Percentiles rank a stretch among this genome's conserved stretches.
phyloP scores from a whole-genome alignment of 2,113 vertebrate species.

The Petromus typicus region DNA sequence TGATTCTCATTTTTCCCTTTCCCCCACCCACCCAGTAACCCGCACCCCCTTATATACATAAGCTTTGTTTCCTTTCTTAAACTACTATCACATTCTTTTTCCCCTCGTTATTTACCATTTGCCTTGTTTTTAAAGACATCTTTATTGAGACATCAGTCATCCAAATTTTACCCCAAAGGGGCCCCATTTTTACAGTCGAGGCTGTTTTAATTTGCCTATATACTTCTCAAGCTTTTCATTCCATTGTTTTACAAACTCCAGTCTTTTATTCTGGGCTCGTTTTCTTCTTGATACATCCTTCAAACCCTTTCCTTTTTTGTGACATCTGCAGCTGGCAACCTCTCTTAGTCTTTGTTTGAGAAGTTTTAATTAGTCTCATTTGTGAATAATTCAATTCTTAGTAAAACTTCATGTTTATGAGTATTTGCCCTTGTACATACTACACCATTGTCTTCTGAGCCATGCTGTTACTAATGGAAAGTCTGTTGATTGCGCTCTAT shows the following conservation, averaged over 20 bases:
- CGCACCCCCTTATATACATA: no score
- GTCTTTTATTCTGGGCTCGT: not conserved
- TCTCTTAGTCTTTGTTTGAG: conserved; percentile 6
- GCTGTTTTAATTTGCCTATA: conserved; percentile 3
- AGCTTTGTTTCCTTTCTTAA: no score
- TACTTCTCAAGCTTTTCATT: not conserved
- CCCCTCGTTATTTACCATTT: no score
- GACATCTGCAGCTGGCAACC: not conserved
- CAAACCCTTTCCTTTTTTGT: not conserved
- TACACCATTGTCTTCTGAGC: not conserved
- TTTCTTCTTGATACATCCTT: conserved; percentile 23
- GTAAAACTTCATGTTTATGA: conserved; percentile 9
- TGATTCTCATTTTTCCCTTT: no score
- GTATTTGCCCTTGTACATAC: conserved; percentile 21
- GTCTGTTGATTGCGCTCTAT: not conserved
- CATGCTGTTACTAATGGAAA: not conserved
- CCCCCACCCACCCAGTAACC: no score
- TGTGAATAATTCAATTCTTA: conserved; percentile 8
- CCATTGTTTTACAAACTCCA: not conserved
- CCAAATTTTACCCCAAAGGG: not conserved
- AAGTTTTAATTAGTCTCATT: not conserved
- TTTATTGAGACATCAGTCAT: not conserved
- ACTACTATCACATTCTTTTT: no score
- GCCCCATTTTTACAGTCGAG: not conserved
- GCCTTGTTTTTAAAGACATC: not conserved